Conservation (phyloP, 2,888 invertebrate species). For the Ormyrus thymus region DNA sequence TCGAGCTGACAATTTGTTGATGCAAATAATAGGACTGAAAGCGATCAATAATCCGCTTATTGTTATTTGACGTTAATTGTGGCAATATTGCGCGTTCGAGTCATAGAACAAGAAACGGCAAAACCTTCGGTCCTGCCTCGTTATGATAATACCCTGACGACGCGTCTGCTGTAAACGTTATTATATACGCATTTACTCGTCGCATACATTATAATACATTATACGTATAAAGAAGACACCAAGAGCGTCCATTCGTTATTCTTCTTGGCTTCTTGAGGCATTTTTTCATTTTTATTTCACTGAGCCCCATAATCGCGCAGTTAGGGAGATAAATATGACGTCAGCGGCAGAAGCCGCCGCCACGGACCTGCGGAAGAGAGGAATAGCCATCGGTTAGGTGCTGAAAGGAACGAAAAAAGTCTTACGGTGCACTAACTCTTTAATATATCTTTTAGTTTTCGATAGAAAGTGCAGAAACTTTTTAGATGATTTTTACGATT, state of each 20-base stretch:
- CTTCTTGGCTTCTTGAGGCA: background rate
- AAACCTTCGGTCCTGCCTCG: background rate
- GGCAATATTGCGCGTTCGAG: too few species aligned
- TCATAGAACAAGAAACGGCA: too few species aligned
- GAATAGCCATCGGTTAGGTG: background rate
- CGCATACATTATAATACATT: constrained; percentile 7
- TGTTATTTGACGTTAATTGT: too few species aligned
- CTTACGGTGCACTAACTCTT: too few species aligned
- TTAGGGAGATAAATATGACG: constrained; percentile 70
- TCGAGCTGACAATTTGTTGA: too few species aligned
- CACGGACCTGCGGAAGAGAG: constrained; percentile 45
- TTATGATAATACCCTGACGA: constrained; percentile 26
- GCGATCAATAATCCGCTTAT: too few species aligned
- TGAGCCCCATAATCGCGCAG: constrained; percentile 65
- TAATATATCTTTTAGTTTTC: too few species aligned
- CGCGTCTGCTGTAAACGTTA: background rate
- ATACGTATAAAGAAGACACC: background rate
- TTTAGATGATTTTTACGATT: too few species aligned
- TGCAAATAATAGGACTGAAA: too few species aligned
- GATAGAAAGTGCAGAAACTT: too few species aligned
- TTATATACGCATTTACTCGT: constrained; percentile 17
- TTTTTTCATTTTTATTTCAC: constrained; percentile 51
- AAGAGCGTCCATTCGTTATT: background rate
- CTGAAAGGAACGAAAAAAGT: background rate
- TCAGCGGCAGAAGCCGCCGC: constrained; percentile 66